Percentiles rank a stretch among this genome's conserved stretches.
Evolutionary conservation across 2,797 vertebrate genomes (phyloP).

Genomic region (Agapornis canus): DNA sequence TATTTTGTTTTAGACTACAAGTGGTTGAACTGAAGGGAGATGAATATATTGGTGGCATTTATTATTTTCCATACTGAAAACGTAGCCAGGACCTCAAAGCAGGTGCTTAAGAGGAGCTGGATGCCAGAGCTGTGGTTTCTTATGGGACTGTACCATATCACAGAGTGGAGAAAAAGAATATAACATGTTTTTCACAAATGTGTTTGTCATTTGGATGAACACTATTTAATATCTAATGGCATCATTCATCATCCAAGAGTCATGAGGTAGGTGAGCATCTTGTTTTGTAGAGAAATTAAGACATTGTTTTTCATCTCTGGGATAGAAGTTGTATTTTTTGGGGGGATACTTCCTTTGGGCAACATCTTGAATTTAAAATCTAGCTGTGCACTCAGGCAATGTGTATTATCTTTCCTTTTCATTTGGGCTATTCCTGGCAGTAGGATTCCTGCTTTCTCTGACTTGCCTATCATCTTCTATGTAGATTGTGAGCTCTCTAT

Average conservation of each 20-base stretch:
- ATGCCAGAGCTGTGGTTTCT: background rate
- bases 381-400: background rate
- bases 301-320: background rate
- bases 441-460: background rate
- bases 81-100: background rate
- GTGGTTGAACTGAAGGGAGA: background rate
- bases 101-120: background rate
- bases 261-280: conserved; percentile 50
- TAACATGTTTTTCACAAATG: background rate
- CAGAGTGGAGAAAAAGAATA: background rate
- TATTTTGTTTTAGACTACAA: background rate
- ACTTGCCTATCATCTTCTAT: background rate
- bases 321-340: background rate
- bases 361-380: background rate
- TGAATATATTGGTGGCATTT: background rate
- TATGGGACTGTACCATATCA: background rate
- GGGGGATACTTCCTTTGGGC: background rate
- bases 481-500: background rate
- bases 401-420: background rate
- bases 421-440: background rate
- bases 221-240: background rate
- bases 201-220: background rate
- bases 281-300: background rate
- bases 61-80: background rate
- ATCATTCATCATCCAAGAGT: background rate